These are phyloP conservation scores for Dermatophagoides farinae DNA, from an alignment of 1,140 invertebrate genomes.

Conservation along the genomic window DNA sequence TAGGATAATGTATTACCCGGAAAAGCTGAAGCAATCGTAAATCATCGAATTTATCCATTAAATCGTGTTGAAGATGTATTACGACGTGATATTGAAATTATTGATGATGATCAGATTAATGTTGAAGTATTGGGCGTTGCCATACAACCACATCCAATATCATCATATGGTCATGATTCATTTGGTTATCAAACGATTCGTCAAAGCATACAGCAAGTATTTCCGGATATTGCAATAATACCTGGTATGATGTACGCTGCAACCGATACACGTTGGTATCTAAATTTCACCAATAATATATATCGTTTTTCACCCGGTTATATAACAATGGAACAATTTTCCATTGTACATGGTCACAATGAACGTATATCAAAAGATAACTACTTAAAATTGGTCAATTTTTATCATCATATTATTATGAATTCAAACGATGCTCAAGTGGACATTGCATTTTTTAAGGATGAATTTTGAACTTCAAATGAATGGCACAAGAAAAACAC, in stretches of 20 bases:
- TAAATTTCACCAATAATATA: slow-evolving; percentile 29
- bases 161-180: slow-evolving; percentile 27
- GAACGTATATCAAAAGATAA: slow-evolving; percentile 32
- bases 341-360: slow-evolving; percentile 33
- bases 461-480: slow-evolving; percentile 14
- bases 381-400: slow-evolving; percentile 32
- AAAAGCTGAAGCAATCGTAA: slow-evolving; percentile 31
- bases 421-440: slow-evolving; percentile 26
- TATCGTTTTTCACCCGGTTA: slow-evolving; percentile 33
- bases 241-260: slow-evolving; percentile 34
- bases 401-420: slow-evolving; percentile 33
- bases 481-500: neutral
- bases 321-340: slow-evolving; percentile 26
- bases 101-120: slow-evolving; percentile 30
- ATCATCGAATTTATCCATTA: slow-evolving; percentile 35
- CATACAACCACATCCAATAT: slow-evolving; percentile 28
- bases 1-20: slow-evolving; percentile 35
- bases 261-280: slow-evolving; percentile 35
- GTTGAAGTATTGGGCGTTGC: slow-evolving; percentile 22
- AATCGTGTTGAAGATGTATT: slow-evolving; percentile 31
- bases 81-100: slow-evolving; percentile 28
- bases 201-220: slow-evolving; percentile 30
- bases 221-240: slow-evolving; percentile 26
- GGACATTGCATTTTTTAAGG: slow-evolving; percentile 6
- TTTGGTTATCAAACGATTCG: slow-evolving; percentile 31